These are phyloP conservation scores for Dolichoris vasculosae DNA, from an alignment of 1,140 invertebrate species.

Conservation along the genomic window DNA sequence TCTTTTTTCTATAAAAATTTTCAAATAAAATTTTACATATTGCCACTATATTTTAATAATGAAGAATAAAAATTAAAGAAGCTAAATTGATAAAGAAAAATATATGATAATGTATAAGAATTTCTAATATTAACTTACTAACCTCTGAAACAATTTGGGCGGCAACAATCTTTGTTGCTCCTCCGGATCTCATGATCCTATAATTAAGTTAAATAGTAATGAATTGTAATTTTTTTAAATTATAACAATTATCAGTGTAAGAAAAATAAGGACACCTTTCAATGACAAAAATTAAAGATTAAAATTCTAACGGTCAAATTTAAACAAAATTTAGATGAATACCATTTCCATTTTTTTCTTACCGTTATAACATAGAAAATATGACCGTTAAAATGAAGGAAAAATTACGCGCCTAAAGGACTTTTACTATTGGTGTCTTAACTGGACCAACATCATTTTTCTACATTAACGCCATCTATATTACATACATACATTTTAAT, in stretches of 20 bases:
- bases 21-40: neutral
- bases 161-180: constrained; percentile 60
- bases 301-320: constrained; percentile 37
- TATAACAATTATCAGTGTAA: neutral
- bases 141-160: constrained; percentile 63
- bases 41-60: neutral
- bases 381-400: neutral
- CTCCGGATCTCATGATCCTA: constrained; percentile 66
- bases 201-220: constrained; percentile 18
- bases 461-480: neutral
- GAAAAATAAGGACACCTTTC: neutral
- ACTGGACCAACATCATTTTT: neutral
- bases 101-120: neutral
- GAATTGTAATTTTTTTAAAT: neutral
- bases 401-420: neutral
- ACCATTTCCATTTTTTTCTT: neutral
- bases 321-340: neutral
- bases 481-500: neutral
- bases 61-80: neutral
- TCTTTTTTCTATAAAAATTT: constrained; percentile 60
- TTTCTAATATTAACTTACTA: constrained; percentile 55
- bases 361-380: neutral
- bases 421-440: neutral
- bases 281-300: neutral
- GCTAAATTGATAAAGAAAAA: neutral